Base-by-base conservation (phyloP, 2,888 invertebrate species). In the Dinocampus coccinellae region DNA sequence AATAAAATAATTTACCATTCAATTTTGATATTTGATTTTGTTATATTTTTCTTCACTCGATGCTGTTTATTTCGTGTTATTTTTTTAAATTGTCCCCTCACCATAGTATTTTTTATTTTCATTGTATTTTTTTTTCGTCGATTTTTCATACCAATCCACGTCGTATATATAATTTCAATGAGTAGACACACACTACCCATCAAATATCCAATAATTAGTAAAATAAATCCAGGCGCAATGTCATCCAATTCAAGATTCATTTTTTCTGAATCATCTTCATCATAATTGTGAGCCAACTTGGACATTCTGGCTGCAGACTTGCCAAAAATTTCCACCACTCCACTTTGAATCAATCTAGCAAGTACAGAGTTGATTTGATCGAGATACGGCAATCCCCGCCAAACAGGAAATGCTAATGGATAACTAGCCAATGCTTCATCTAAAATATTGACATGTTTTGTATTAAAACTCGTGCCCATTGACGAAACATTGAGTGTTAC, bases 331-430 rank as follows among this genome's bases (percentile, higher is more conserved):
- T n/a, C n/a, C n/a, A 82, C 65, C 3, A 85, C 68, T 3, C 86
- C 86, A 16, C 52, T 58, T 62, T 83, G 80, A 2, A 77, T 73
- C 0, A 80, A 55, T 0, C 55, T 1, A 4, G 70, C 74, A 0
- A 86, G 80, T 22, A 69, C 77, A 1, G 11, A 10, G 65, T 86
- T 78, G 20, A 84, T 71, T 7, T 68, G 57, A 0, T 55, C 47
- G 22, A 83, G 64, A 63, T 79, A 81, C 0, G 85, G 84, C 29
- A 83, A 76, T 2, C 83, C 84, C 11, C 73, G 73, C 79, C 83
- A 81, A 0, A 81, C 76, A 0, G 83, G 82, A 2, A 85, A 73
- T 3, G 81, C 79, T 4, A 86, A 16, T 0, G 85, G 85, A 72
- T 74, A 83, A 39, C 71, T 80, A 6, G 81, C 80, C 4, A 83